Base-by-base conservation (phyloP, 1,140 invertebrate species). In the Camponotus floridanus region DNA sequence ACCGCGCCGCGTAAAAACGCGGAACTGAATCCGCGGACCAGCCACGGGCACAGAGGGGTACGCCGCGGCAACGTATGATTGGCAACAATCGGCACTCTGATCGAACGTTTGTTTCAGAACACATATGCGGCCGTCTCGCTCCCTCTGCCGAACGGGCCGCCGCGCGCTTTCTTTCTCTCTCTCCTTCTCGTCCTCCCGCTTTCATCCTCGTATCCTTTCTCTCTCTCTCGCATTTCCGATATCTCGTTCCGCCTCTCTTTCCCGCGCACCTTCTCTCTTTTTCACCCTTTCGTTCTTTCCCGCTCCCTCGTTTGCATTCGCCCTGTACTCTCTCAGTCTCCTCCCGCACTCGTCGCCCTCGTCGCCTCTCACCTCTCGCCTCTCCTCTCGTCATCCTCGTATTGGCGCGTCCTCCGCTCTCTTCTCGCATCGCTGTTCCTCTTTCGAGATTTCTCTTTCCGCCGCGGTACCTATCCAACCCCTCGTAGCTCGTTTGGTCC, bases 31-130 rank as follows among this genome's bases (percentile, higher is more conserved):
- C 89, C 91, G 92, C 91, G 89, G 91, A 86, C 86, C 83, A 87
- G 89, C 90, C 88, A 90, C 88, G 89, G 83, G 73, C 88, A 92
- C 91, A 92, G 92, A 92, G 92, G 93, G 89, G 85, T 89, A 84
- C 78, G 87, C 86, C 88, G 92, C 91, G 92, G 92, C 91, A 93
- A 93, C 92, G 94, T 94, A 94, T 94, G 94, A 94, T 94, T 94
- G 94, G 94, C 94, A 94, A 94, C 94, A 94, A 94, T 94, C 93
- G 94, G 93, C 93, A 94, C 93, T 92, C 93, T 94, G 93, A 94
- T 94, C 94, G 93, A 94, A 94, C 93, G 93, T 94, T 94, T 94
- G 93, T 94, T 94, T 94, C 93, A 91, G 92, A 91, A 92, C 89
- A 93, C 89, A 91, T 90, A 91, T 92, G 87, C 87, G 81, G 86